Evolutionary conservation across 2,888 invertebrate species (phyloP).

Genomic region (Noctua janthe): DNA sequence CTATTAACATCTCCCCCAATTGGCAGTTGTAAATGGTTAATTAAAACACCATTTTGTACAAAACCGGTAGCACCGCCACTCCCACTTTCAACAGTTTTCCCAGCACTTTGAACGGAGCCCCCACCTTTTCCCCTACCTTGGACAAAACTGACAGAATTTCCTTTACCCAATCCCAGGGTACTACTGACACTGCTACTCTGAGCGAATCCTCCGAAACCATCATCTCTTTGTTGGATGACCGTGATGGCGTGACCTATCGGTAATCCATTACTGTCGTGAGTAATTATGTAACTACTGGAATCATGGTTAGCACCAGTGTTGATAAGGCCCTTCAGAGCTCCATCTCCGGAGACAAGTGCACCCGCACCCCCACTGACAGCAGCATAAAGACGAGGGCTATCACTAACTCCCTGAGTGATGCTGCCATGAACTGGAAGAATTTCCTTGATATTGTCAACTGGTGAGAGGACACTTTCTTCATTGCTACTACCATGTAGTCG

Average conservation of each 20-base stretch:
- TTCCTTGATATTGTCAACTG: neutral
- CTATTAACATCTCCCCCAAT: neutral
- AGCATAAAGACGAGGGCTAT: neutral
- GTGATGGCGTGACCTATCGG: conserved; percentile 20
- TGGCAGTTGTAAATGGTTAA: neutral
- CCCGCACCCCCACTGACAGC: conserved; percentile 27
- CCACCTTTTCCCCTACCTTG: neutral
- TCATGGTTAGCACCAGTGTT: neutral
- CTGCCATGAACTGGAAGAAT: neutral
- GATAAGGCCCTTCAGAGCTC: conserved; percentile 6
- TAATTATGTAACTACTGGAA: conserved; percentile 5
- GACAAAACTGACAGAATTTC: conserved; percentile 14
- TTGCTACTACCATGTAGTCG: neutral
- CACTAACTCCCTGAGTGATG: neutral
- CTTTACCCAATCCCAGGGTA: neutral
- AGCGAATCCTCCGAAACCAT: neutral
- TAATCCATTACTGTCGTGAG: conserved; percentile 3
- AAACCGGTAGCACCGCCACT: neutral
- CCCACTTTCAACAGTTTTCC: neutral
- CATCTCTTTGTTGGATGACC: conserved; percentile 14
- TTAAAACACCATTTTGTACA: conserved; percentile 3
- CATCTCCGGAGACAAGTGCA: conserved; percentile 15
- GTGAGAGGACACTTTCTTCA: too few relatives aligned
- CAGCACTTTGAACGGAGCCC: neutral
- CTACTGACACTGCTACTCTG: conserved; percentile 20